Base-by-base conservation (phyloP, 2,888 invertebrate genomes). In the Ormyrus rosae region DNA sequence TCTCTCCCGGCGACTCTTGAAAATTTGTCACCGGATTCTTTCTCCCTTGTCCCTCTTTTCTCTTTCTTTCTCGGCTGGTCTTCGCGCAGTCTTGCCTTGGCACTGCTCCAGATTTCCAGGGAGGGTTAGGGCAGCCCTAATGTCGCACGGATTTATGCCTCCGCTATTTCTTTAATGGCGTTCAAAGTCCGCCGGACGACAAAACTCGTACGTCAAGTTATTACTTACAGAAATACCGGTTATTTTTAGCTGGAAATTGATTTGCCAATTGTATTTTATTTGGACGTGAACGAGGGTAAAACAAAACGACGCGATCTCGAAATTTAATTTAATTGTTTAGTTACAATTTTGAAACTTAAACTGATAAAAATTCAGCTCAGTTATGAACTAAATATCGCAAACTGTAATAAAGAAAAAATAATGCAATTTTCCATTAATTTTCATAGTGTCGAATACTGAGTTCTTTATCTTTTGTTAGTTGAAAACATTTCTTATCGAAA, bases 111-210 rank as follows among this genome's bases (percentile, higher is more conserved):
- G 85, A 79, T 78, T 83, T 78, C 68, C 71, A 63, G 83, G 74
- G 79, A 84, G 82, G 69, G 60, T 60, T 58, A 68, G 60, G 61
- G 8, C 56, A 34, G 11, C 13, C 69, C 68, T 69, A 69, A 69
- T 55, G 84, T 84, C 83, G 81, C 82, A 81, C 83, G 82, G 85
- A 87, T 86, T 87, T 87, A 87, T 86, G 84, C 83, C 65, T 58
- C 86, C 83, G 86, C 86, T 87, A 87, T 85, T 87, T 85, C 86
- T 82, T 82, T 75, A 83, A 80, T 76, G 71, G 71, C 74, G 48
- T 78, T 67, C 72, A 56, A 50, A 13, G 63, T 63, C 11, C 53
- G 56, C 56, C 64, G 19, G 55, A 51, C 60, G 71, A 48, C 61
- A 11, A 34, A 34, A 4, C 56, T 48, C 58, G 13, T 46, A 19